Percentiles rank a stretch among this genome's conserved stretches.
Conservation (phyloP, 2,113 vertebrate genomes). For the Osmerus mordax region DNA sequence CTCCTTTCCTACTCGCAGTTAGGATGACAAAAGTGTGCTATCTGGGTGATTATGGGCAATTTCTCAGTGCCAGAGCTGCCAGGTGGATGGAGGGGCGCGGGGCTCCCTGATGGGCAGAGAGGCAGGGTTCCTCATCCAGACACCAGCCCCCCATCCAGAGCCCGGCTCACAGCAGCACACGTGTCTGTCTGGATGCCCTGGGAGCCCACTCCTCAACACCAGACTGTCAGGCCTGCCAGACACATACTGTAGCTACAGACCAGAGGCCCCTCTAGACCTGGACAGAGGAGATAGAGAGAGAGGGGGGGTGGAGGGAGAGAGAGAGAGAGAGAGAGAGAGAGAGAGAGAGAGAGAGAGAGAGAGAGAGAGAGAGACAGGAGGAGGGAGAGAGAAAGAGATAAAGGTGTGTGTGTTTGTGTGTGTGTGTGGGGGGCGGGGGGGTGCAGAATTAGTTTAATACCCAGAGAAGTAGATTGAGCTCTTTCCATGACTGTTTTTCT, state of each 20-base stretch:
- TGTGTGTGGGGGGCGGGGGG: too few species aligned
- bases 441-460: slow-evolving; percentile 23
- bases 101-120: slow-evolving; percentile 68
- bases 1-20: slow-evolving; percentile 65
- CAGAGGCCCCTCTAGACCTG: slow-evolving; percentile 23
- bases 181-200: slow-evolving; percentile 40
- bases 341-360: neutral
- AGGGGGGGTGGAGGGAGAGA: neutral
- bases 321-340: neutral
- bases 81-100: slow-evolving; percentile 63
- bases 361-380: slow-evolving; percentile 16
- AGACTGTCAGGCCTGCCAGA: slow-evolving; percentile 63
- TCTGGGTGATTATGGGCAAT: slow-evolving; percentile 76
- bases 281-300: slow-evolving; percentile 38
- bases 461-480: slow-evolving; percentile 20
- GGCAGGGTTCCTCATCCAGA: slow-evolving; percentile 57
- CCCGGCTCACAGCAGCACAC: slow-evolving; percentile 42
- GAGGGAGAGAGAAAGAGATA: neutral
- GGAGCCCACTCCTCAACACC: slow-evolving; percentile 62
- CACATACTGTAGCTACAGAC: slow-evolving; percentile 28
- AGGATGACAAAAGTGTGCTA: slow-evolving; percentile 74
- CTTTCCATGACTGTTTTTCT: neutral
- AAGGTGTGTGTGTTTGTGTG: neutral
- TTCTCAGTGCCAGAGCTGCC: slow-evolving; percentile 73
- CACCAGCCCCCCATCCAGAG: slow-evolving; percentile 35